These are phyloP conservation scores for Cyprinodon diabolis DNA, from an alignment of 2,797 vertebrate genomes.

Conservation along the genomic window DNA sequence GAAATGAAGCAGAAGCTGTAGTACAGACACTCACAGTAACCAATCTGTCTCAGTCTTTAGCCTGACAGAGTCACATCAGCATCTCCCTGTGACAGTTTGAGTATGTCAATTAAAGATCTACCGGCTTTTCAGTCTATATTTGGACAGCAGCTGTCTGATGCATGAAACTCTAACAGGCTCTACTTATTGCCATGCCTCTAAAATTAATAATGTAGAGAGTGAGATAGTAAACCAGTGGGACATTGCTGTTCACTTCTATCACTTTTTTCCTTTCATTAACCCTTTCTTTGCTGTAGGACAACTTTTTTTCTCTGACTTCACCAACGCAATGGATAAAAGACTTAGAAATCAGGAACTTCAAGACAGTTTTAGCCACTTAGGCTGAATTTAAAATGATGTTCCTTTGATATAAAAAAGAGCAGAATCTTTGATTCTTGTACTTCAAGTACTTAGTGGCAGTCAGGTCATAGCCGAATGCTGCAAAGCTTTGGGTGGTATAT, in stretches of 20 bases:
- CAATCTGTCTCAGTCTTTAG: conserved; percentile 59
- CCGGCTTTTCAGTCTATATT: conserved; percentile 38
- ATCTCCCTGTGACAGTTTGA: conserved; percentile 44
- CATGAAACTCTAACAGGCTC: conserved; percentile 17
- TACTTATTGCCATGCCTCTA: conserved; percentile 9
- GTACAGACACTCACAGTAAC: conserved; percentile 31
- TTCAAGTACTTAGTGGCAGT: conserved; percentile 44
- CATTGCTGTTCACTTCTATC: conserved; percentile 10
- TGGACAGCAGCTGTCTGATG: conserved; percentile 29
- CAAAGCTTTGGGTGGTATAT: conserved; percentile 65
- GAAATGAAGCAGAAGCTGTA: conserved; percentile 27
- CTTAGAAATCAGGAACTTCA: conserved; percentile 16
- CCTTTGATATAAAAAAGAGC: conserved; percentile 36
- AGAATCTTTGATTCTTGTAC: conserved; percentile 45
- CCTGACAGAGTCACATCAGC: conserved; percentile 48
- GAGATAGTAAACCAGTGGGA: conserved; percentile 5
- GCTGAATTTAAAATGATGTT: conserved; percentile 45
- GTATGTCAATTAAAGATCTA: conserved; percentile 36
- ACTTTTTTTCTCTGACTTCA: conserved; percentile 12
- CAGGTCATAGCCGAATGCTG: conserved; percentile 39
- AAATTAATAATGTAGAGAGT: conserved; percentile 2
- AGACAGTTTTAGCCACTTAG: conserved; percentile 38
- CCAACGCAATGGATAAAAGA: conserved; percentile 11
- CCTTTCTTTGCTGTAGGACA: not conserved
- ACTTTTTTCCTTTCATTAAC: not conserved